phyloP scores from a whole-genome alignment of 35 echinoderm and acorn worm species.

The Apostichopus parvimensis region DNA sequence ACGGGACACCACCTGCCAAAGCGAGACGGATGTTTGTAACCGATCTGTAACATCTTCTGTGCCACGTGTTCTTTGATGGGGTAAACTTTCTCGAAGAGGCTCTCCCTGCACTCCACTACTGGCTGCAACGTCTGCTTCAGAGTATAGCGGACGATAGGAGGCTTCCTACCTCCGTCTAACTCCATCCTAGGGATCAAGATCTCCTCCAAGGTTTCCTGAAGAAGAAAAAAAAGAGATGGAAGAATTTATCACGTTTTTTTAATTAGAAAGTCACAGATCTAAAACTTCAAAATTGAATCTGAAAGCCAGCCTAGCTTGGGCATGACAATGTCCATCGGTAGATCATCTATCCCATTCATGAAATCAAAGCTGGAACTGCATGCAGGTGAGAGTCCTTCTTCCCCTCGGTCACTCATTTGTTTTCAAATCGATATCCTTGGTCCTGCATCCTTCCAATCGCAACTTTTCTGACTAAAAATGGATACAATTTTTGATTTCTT shows the following conservation, averaged over 20 bases:
- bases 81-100: slow-evolving; percentile 97
- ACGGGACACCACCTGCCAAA: slow-evolving; percentile 98
- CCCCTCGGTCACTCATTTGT: too few relatives aligned
- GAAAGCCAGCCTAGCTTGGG: too few relatives aligned
- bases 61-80: slow-evolving; percentile 86
- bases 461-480: too few relatives aligned
- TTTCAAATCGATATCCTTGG: too few relatives aligned
- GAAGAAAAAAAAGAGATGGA: background rate
- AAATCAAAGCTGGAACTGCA: too few relatives aligned
- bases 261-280: too few relatives aligned
- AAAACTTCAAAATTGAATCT: too few relatives aligned
- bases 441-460: too few relatives aligned
- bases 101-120: slow-evolving; percentile 81
- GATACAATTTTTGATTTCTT: too few relatives aligned
- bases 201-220: slow-evolving; percentile 89
- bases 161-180: slow-evolving; percentile 91
- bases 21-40: slow-evolving; percentile 91
- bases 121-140: slow-evolving; percentile 84
- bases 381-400: too few relatives aligned
- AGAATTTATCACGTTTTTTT: slow-evolving; percentile 53
- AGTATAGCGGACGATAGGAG: slow-evolving; percentile 92
- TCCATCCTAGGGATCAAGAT: slow-evolving; percentile 94
- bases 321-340: too few relatives aligned
- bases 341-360: too few relatives aligned
- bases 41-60: slow-evolving; percentile 95